phyloP scores from a whole-genome alignment of 2,113 vertebrate species.

The Suncus etruscus region DNA sequence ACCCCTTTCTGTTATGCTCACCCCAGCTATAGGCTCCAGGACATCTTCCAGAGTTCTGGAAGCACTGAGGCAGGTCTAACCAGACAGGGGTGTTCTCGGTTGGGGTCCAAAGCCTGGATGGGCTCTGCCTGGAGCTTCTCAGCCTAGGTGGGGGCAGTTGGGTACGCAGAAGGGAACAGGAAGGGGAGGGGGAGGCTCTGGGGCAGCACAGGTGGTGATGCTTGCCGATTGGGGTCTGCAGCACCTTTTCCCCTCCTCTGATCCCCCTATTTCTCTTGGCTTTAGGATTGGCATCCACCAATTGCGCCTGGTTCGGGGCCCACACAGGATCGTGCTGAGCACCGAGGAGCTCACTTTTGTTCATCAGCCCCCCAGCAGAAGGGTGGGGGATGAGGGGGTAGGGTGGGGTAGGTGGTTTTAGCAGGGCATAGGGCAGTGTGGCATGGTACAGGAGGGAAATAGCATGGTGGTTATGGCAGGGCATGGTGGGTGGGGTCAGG shows the following conservation, averaged over 20 bases:
- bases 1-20: not conserved
- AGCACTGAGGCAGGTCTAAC: too few relatives aligned
- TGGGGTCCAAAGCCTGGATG: too few relatives aligned
- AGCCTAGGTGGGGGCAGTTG: not conserved
- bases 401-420: too few relatives aligned
- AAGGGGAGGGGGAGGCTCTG: not conserved
- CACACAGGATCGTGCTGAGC: conserved; percentile 91
- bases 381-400: conserved; percentile 75
- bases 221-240: too few relatives aligned
- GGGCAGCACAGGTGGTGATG: too few relatives aligned
- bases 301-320: conserved; percentile 90
- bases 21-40: not conserved
- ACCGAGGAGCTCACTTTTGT: conserved; percentile 93
- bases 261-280: not conserved
- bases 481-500: too few relatives aligned
- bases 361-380: conserved; percentile 89
- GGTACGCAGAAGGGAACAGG: not conserved
- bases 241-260: too few relatives aligned
- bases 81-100: not conserved
- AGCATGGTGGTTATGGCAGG: too few relatives aligned
- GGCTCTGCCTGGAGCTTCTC: not conserved
- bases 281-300: conserved; percentile 90
- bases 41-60: not conserved
- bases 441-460: too few relatives aligned
- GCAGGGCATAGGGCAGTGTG: too few relatives aligned